These are phyloP conservation scores for Plutomurus gul DNA, from an alignment of 1,140 invertebrate genomes.

Conservation along the genomic window DNA sequence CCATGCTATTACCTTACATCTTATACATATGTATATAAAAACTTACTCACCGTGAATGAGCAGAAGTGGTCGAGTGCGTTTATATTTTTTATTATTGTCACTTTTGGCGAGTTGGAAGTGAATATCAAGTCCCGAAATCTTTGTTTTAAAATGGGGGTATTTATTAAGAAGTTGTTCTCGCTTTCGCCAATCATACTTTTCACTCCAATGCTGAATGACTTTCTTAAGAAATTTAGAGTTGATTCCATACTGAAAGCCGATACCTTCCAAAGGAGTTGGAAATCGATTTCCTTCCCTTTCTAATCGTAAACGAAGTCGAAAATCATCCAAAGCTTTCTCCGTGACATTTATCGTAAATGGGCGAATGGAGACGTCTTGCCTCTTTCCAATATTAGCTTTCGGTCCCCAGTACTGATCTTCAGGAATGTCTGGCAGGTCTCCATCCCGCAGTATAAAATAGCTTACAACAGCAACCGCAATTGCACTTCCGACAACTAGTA, in stretches of 20 bases:
- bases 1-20: too few relatives aligned
- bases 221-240: slow-evolving; percentile 71
- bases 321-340: slow-evolving; percentile 65
- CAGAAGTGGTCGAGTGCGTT: neutral
- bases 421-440: slow-evolving; percentile 6
- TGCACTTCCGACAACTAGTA: neutral
- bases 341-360: slow-evolving; percentile 40
- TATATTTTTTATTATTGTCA: slow-evolving; percentile 43
- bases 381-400: neutral
- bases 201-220: slow-evolving; percentile 67
- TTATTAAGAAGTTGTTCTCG: slow-evolving; percentile 59
- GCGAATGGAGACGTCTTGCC: slow-evolving; percentile 33
- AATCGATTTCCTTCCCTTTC: slow-evolving; percentile 58
- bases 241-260: slow-evolving; percentile 77
- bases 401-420: slow-evolving; percentile 43
- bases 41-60: slow-evolving; percentile 65
- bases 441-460: slow-evolving; percentile 24
- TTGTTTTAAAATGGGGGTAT: slow-evolving; percentile 60
- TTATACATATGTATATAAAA: too few relatives aligned
- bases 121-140: slow-evolving; percentile 62
- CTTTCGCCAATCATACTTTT: slow-evolving; percentile 63
- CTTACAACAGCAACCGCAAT: neutral
- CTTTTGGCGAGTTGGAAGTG: slow-evolving; percentile 57
- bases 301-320: slow-evolving; percentile 65
- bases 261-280: slow-evolving; percentile 68